Conservation (phyloP, 1,140 invertebrate species). For the Drosophila willistoni region DNA sequence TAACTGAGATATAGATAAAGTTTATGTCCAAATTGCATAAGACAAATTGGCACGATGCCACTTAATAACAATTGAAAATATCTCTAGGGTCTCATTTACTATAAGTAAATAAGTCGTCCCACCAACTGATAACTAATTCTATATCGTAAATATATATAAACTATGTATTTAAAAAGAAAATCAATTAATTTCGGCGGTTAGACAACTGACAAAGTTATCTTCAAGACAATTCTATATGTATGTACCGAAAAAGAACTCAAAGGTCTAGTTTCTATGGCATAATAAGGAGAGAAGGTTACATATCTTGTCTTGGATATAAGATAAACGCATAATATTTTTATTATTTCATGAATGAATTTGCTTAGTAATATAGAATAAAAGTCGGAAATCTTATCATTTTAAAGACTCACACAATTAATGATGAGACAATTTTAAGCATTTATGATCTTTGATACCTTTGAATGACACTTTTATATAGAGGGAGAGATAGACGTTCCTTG, state of each 20-base stretch:
- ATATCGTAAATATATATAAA: constrained; percentile 49
- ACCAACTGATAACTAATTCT: constrained; percentile 52
- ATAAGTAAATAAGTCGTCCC: constrained; percentile 52
- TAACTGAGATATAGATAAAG: constrained; percentile 35
- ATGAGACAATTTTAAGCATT: not conserved
- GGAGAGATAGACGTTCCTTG: not conserved
- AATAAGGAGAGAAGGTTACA: not conserved
- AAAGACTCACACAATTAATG: not conserved
- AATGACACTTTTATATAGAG: not conserved
- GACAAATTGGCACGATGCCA: constrained; percentile 32
- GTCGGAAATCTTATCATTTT: too few species aligned
- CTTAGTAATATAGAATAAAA: not conserved
- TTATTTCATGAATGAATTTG: constrained; percentile 17
- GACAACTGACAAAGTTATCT: constrained; percentile 62
- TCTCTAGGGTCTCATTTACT: constrained; percentile 48
- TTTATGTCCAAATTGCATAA: constrained; percentile 43
- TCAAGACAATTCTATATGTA: constrained; percentile 18
- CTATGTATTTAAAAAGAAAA: constrained; percentile 39
- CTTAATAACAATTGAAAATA: constrained; percentile 48
- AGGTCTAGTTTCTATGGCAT: constrained; percentile 23
- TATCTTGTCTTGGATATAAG: constrained; percentile 9
- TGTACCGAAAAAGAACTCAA: constrained; percentile 31
- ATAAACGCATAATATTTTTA: constrained; percentile 23
- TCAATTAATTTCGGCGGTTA: constrained; percentile 67
- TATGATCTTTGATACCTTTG: not conserved